Base-by-base conservation (phyloP, 2,797 vertebrate genomes). In the Galagoides demidoff region DNA sequence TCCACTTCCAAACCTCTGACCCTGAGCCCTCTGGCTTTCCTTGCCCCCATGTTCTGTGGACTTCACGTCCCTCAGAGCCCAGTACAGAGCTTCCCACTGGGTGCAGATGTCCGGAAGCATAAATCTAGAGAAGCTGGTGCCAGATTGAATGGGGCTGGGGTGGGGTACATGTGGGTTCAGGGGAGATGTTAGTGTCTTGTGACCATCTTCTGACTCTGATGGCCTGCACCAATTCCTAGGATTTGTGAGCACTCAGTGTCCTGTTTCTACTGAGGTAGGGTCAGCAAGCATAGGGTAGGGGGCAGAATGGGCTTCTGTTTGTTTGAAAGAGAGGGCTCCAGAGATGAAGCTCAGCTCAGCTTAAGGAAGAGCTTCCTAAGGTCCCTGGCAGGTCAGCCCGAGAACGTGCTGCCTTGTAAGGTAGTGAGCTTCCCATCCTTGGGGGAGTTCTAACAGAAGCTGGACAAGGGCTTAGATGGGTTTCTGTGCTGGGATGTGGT, bases 401-500 rank as follows among this genome's bases (percentile, higher is more conserved):
- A 83, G 82, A 57, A 84, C 4, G 8, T 84, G 85, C 57, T 95
- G 52, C 91, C 90, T 66, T 90, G 82, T 95, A 90, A 90, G 96
- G 94, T 93, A 87, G 85, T 95, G 95, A 96, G 93, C 27, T 43
- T 79, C 73, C 89, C 7, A 16, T 94, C 68, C 49, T 11, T 9
- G 61, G 90, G 82, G 16, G 3, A n/a, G 71, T 77, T 90, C 4
- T 19, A 83, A 77, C 25, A 61, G 74, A 20, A 78, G 39, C 94
- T 57, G 84, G 68, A 94, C 61, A 49, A 59, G 66, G 63, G 82
- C 86, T 73, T 94, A 71, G 86, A 92, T 92, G 88, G 92, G 97
- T 95, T 94, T 90, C 95, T 89, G 81, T 57, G 89, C 34, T 78
- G 97, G 93, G 91, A 82, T 96, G 96, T 94, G 96, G 96, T 96